Evolutionary conservation across 2,888 invertebrate species (phyloP).

Genomic region (Scotopteryx bipunctaria): DNA sequence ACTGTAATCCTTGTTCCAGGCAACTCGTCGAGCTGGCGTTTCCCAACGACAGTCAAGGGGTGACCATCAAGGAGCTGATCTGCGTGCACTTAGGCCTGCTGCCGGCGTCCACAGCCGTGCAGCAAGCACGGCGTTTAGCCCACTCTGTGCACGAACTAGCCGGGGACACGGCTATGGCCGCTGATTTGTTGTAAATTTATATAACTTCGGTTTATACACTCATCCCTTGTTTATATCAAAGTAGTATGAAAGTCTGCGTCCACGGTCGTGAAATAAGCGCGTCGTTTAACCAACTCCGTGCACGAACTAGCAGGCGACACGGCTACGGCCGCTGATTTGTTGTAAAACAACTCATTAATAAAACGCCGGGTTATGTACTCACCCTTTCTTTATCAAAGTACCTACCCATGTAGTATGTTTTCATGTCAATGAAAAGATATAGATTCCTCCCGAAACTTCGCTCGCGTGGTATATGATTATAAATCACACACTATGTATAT

Average conservation of each 20-base stretch:
- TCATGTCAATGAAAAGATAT: too few relatives aligned
- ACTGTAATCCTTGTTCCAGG: too few relatives aligned
- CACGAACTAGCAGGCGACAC: constrained; percentile 86
- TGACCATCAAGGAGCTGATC: constrained; percentile 86
- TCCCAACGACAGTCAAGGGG: constrained; percentile 64
- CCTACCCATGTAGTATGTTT: not conserved
- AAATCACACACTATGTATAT: too few relatives aligned
- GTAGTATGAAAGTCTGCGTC: not conserved
- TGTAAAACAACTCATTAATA: constrained; percentile 45
- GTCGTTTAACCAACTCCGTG: constrained; percentile 91
- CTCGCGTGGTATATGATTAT: too few relatives aligned
- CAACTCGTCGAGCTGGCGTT: constrained; percentile 70
- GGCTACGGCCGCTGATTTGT: constrained; percentile 69
- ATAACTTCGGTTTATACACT: not conserved
- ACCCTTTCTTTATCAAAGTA: not conserved
- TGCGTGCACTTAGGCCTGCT: constrained; percentile 93
- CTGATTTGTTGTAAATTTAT: constrained; percentile 52
- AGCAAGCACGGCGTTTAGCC: constrained; percentile 91
- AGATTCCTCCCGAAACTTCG: too few relatives aligned
- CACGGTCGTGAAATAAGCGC: constrained; percentile 85
- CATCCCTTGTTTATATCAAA: too few relatives aligned
- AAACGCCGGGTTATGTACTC: not conserved
- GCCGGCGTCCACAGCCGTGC: constrained; percentile 91
- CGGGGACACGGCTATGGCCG: constrained; percentile 76
- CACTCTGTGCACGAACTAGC: constrained; percentile 91